Conservation (phyloP, 1,140 invertebrate species). For the Bradysia coprophila region DNA sequence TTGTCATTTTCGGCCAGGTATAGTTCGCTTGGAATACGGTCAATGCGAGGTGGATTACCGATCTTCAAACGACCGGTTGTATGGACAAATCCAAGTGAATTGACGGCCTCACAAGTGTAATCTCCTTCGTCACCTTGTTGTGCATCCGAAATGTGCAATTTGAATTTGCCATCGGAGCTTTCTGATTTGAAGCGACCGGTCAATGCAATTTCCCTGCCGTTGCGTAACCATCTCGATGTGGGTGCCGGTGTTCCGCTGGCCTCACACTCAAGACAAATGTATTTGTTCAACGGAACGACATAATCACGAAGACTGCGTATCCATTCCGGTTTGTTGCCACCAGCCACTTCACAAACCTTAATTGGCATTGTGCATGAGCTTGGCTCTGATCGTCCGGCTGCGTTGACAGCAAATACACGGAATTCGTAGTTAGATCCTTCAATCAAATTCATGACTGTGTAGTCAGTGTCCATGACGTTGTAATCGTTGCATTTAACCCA, state of each 20-base stretch:
- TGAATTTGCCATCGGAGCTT: slow-evolving; percentile 59
- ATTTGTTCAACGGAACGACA: slow-evolving; percentile 65
- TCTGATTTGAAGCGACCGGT: slow-evolving; percentile 53
- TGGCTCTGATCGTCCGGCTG: slow-evolving; percentile 85
- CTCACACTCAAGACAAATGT: slow-evolving; percentile 70
- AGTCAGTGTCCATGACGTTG: slow-evolving; percentile 74
- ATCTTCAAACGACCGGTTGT: slow-evolving; percentile 77
- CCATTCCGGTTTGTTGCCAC: slow-evolving; percentile 88
- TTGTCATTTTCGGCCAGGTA: slow-evolving; percentile 87
- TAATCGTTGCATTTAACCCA: slow-evolving; percentile 96
- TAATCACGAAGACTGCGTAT: slow-evolving; percentile 57
- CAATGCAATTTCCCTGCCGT: slow-evolving; percentile 67
- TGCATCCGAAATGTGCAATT: slow-evolving; percentile 80
- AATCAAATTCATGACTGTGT: slow-evolving; percentile 80
- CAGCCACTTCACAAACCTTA: slow-evolving; percentile 69
- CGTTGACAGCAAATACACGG: slow-evolving; percentile 85
- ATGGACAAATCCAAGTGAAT: slow-evolving; percentile 74
- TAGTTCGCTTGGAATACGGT: slow-evolving; percentile 74
- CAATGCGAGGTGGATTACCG: slow-evolving; percentile 83
- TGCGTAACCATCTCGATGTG: slow-evolving; percentile 78
- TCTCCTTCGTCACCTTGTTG: slow-evolving; percentile 85
- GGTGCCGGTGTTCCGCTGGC: slow-evolving; percentile 83
- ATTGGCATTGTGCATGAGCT: slow-evolving; percentile 70
- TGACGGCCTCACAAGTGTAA: slow-evolving; percentile 90
- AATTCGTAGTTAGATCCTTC: slow-evolving; percentile 97